Evolutionary conservation across 1,140 invertebrate genomes (phyloP).

Genomic region (Hypsibius dujardini): DNA sequence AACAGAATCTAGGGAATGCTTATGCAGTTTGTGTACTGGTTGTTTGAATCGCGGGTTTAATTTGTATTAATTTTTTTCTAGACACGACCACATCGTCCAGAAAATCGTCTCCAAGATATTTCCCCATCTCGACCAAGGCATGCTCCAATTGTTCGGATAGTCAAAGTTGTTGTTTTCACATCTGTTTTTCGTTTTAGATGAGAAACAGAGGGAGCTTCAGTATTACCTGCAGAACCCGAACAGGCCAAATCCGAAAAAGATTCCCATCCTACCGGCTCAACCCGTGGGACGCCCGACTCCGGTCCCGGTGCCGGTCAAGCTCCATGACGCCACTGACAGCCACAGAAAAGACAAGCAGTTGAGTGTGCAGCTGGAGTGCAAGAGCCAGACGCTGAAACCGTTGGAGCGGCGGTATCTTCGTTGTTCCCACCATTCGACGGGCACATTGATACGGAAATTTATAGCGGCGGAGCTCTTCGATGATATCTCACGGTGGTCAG

Average conservation of each 20-base stretch:
- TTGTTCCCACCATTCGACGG: conserved; percentile 84
- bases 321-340: conserved; percentile 55
- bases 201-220: not conserved
- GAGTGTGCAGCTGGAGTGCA: conserved; percentile 71
- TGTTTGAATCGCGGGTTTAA: too few species aligned
- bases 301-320: conserved; percentile 18
- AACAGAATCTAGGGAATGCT: too few species aligned
- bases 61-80: not conserved
- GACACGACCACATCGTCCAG: conserved; percentile 76
- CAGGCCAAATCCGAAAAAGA: not conserved
- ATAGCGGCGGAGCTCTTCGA: conserved; percentile 85
- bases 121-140: conserved; percentile 33
- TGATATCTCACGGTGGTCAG: conserved; percentile 75
- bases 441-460: conserved; percentile 91
- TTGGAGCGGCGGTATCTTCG: conserved; percentile 72
- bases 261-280: not conserved
- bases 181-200: not conserved
- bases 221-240: not conserved
- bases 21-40: too few species aligned
- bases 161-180: not conserved
- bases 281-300: not conserved
- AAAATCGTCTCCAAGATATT: conserved; percentile 84
- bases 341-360: conserved; percentile 89
- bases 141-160: conserved; percentile 22
- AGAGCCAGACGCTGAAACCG: conserved; percentile 60